Conservation (phyloP, 2,797 vertebrate species). For the Centropyge bicolor region DNA sequence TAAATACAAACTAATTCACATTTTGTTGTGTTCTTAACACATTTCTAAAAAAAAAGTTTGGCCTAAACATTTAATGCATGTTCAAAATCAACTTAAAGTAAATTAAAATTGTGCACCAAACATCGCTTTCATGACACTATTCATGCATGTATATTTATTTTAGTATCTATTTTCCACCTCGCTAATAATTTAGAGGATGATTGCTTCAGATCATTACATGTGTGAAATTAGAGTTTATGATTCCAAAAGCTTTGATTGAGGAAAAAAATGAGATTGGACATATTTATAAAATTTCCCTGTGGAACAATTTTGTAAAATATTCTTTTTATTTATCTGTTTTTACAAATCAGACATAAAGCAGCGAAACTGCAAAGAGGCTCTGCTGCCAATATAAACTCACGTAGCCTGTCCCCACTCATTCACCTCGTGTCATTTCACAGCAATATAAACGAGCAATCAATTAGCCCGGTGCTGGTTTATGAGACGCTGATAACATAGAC, state of each 20-base stretch:
- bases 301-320: neutral
- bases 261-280: neutral
- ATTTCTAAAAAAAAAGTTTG: neutral
- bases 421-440: slow-evolving; percentile 43
- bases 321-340: slow-evolving; percentile 4
- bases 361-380: slow-evolving; percentile 3
- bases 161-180: neutral
- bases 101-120: neutral
- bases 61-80: neutral
- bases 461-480: slow-evolving; percentile 69
- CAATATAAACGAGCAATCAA: slow-evolving; percentile 60
- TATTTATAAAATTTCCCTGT: neutral
- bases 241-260: slow-evolving; percentile 4
- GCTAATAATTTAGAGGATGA: neutral
- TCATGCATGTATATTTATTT: neutral
- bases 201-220: neutral
- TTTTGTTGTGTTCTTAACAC: neutral
- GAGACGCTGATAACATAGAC: slow-evolving; percentile 63
- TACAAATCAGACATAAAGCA: slow-evolving; percentile 1
- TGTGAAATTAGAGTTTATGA: neutral
- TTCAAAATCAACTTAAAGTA: neutral
- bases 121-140: neutral
- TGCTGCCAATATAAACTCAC: slow-evolving; percentile 36
- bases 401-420: neutral
- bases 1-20: neutral